Evolutionary conservation across 2,113 vertebrate species (phyloP).

Genomic region (Spermophilus dauricus): DNA sequence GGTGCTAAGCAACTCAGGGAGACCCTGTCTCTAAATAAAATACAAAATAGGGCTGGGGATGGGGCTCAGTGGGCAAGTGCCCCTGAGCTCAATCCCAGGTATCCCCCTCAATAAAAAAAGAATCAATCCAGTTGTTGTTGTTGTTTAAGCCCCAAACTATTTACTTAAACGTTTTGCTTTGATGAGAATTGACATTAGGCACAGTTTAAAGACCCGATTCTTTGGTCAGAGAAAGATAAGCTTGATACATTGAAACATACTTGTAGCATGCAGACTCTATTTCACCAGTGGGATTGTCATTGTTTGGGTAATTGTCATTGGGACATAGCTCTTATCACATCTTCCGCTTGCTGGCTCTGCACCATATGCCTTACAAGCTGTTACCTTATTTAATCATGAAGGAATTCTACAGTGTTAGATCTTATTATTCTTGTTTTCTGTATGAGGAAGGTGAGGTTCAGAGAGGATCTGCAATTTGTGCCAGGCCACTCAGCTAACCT

Average conservation of each 20-base stretch:
- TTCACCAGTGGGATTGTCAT: neutral
- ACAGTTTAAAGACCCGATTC: neutral
- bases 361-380: neutral
- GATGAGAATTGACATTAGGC: neutral
- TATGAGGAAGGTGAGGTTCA: neutral
- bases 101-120: neutral
- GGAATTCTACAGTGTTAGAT: neutral
- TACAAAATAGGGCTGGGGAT: no score
- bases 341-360: neutral
- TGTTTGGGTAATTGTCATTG: neutral
- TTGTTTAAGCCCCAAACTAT: neutral
- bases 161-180: conserved; percentile 10
- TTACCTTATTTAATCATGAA: neutral
- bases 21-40: no score
- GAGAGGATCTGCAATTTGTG: neutral
- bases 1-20: no score
- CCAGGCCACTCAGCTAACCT: neutral
- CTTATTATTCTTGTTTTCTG: neutral
- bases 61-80: no score
- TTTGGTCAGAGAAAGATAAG: neutral
- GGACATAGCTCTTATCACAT: neutral
- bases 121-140: neutral
- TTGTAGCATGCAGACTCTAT: neutral
- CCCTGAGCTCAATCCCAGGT: no score
- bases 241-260: neutral